phyloP scores from a whole-genome alignment of 2,888 invertebrate species.

The Epirrita christyi region DNA sequence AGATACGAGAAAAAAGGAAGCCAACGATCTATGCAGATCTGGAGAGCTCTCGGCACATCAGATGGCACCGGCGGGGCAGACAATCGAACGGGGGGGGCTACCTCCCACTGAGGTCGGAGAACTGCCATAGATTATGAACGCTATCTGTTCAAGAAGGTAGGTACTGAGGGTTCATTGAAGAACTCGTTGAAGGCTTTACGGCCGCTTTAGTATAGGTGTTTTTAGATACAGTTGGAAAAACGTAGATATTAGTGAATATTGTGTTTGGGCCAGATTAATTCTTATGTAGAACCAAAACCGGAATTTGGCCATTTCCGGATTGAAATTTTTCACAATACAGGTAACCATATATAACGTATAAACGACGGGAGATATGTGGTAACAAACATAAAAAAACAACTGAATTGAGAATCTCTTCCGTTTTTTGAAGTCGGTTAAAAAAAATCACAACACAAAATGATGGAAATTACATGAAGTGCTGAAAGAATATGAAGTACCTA shows the following conservation, averaged over 20 bases:
- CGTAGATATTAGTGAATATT: background rate
- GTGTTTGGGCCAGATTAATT: background rate
- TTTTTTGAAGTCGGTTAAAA: too few relatives aligned
- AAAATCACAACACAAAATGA: too few relatives aligned
- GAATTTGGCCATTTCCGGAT: too few relatives aligned
- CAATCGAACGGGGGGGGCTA: constrained; percentile 81
- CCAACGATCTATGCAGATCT: constrained; percentile 85
- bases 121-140: constrained; percentile 69
- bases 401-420: too few relatives aligned
- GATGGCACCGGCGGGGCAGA: constrained; percentile 84
- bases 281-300: background rate
- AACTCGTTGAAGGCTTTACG: constrained; percentile 2
- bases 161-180: constrained; percentile 10
- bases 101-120: constrained; percentile 76
- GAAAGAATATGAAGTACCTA: too few relatives aligned
- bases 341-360: too few relatives aligned
- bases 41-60: constrained; percentile 85
- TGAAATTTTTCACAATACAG: too few relatives aligned
- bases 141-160: constrained; percentile 30
- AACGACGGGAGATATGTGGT: too few relatives aligned
- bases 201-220: background rate
- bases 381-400: too few relatives aligned
- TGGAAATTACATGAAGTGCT: too few relatives aligned
- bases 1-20: constrained; percentile 84
- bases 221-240: background rate